Evolutionary conservation across 2,888 invertebrate species (phyloP), one percentile per base, ranked within the genome.

Genomic region (Tyria jacobaeae): DNA sequence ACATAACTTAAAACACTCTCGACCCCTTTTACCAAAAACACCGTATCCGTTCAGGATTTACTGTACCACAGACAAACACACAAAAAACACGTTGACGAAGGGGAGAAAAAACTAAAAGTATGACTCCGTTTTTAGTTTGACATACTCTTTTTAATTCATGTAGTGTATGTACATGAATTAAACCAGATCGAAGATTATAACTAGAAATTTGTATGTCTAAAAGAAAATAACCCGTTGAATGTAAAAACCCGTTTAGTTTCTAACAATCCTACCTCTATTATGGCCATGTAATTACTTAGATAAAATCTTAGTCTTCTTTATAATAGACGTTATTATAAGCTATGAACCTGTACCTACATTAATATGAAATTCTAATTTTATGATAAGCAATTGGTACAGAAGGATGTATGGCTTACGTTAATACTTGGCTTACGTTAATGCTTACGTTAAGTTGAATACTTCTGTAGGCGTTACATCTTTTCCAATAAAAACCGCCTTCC

Each of bases 311-410:
- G 57, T 51, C 21, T 61, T 57, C 57, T 21, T 51, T 51, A 41
- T 49, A 60, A 60, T 57, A 60, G 47, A 49, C 50, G 35, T 56
- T 56, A 59, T 48, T 59, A 51, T 35, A 35, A 25, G 49, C 34
- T 53, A 41, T 44, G 49, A 54, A 49, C 14, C 27, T 44, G 24
- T 21, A 12, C 21, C 21, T 15, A 47, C 41, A 34, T 64, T 56
- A 53, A 57, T 60, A 37, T 57, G 47, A 58, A 57, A 61, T 64
- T 64, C 47, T 64, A 55, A 64, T 60, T 64, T 55, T 61, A 57
- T 64, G 54, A 60, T 41, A 53, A 49, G 53, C 47, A 49, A 12
- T 34, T n/a, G 44, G 14, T 44, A 5, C 5, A 35, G 24, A 41
- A 41, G 15, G 41, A 51, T 31, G 48, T 37, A 37, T 49, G 31